Evolutionary conservation across 2,797 vertebrate species (phyloP), one percentile per base, ranked within the genome.

Genomic region (Rhynchotus rufescens): DNA sequence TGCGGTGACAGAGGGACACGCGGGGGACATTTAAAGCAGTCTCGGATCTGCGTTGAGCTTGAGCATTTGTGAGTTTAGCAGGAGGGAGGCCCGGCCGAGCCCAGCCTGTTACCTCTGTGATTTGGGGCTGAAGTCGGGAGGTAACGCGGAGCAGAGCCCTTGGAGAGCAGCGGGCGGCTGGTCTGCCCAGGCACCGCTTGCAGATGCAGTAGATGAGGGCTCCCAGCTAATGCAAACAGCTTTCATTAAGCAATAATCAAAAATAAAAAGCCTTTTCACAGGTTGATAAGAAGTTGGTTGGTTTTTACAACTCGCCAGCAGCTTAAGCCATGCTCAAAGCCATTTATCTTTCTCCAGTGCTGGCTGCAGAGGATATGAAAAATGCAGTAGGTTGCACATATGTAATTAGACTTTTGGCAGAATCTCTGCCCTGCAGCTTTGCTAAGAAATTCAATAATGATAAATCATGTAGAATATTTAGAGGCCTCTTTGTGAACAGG

Each of bases 351-450:
- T 60, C 80, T 36, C 40, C 80, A 81, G 85, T 0, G n/a, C 45
- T 88, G 95, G 93, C 94, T 95, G 84, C 80, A 5, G 25, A 94
- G 91, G 80, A 91, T 86, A 38, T 93, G 92, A 96, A 94, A 94
- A 96, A 95, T 93, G 84, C 71, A 92, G 84, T 69, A 61, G 61
- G 89, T 84, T 82, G 68, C 92, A 84, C 83, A 19, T 38, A 77
- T 66, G 80, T 96, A 96, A 97, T 97, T 96, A 97, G 96, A 96
- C 94, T 95, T 92, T 84, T 93, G 89, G 93, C 92, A 95, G 80
- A 87, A 80, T 89, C 93, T 82, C 92, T 90, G 83, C 95, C 97
- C 97, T 59, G 52, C 80, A 95, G 96, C 97, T 95, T 94, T 89
- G 9, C 71, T 38, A 10, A 94, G 90, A 96, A 96, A 96, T 96